Conservation (phyloP, 2,113 vertebrate genomes). For the Silurus meridionalis region DNA sequence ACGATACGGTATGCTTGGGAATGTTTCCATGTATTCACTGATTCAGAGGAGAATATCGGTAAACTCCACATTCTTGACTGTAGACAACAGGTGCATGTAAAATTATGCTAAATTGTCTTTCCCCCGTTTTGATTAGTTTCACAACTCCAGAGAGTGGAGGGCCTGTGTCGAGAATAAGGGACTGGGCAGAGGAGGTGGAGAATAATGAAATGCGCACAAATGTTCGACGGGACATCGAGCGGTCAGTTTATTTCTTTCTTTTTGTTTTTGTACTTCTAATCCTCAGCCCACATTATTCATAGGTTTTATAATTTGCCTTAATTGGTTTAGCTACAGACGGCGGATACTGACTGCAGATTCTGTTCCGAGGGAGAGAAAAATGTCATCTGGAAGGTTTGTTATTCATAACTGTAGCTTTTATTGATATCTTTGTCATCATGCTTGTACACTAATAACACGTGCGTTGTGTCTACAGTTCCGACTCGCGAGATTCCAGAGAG, state of each 20-base stretch:
- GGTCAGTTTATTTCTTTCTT: constrained; percentile 67
- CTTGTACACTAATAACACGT: neutral
- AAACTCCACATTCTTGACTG: neutral
- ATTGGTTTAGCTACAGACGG: constrained; percentile 82
- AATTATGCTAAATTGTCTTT: neutral
- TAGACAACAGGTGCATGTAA: neutral
- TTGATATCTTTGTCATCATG: neutral
- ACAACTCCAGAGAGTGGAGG: constrained; percentile 88
- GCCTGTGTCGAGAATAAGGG: constrained; percentile 75
- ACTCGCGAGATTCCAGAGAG: constrained; percentile 89
- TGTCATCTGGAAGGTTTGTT: constrained; percentile 85
- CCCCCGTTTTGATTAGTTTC: constrained; percentile 72
- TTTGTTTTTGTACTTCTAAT: neutral
- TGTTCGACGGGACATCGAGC: constrained; percentile 85
- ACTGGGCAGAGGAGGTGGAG: constrained; percentile 90
- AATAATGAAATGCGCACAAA: constrained; percentile 84
- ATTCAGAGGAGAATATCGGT: neutral
- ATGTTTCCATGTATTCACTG: neutral
- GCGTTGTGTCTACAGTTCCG: constrained; percentile 74
- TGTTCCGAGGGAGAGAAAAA: constrained; percentile 78
- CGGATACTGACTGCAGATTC: constrained; percentile 86
- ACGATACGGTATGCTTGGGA: neutral
- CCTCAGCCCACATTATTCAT: neutral
- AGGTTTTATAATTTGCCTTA: neutral
- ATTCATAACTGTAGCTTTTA: neutral